phyloP scores from a whole-genome alignment of 2,113 vertebrate genomes.

The Passer domesticus region DNA sequence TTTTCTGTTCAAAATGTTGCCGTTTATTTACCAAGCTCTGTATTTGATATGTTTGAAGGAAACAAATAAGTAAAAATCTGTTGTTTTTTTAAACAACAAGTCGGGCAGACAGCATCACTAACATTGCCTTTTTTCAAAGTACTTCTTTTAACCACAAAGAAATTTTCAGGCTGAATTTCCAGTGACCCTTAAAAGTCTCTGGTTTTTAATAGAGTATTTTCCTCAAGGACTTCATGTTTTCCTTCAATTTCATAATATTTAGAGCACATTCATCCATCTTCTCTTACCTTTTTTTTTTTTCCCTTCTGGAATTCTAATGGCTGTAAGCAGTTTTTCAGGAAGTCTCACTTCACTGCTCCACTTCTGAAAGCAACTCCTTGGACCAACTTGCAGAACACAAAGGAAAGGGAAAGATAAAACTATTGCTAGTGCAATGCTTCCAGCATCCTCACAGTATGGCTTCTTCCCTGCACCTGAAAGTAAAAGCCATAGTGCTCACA shows the following conservation, averaged over 20 bases:
- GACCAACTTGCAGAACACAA: not conserved
- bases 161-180: not conserved
- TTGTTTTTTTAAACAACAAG: not conserved
- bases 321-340: conserved; percentile 12
- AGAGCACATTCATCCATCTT: not conserved
- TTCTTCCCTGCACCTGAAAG: not conserved
- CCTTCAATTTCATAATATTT: not conserved
- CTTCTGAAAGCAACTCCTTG: not conserved
- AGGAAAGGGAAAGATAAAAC: not conserved
- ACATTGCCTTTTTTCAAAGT: not conserved
- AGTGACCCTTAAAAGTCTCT: not conserved
- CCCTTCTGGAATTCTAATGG: not conserved
- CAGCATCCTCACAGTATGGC: not conserved
- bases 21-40: not conserved
- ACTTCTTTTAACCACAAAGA: not conserved
- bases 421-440: not conserved
- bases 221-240: not conserved
- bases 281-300: not conserved
- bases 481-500: not conserved
- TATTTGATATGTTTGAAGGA: not conserved
- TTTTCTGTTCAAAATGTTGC: not conserved
- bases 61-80: not conserved
- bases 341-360: not conserved
- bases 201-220: not conserved
- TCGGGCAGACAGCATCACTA: not conserved